These are phyloP conservation scores for Acleris holmiana DNA, from an alignment of 2,888 invertebrate species.

Conservation along the genomic window DNA sequence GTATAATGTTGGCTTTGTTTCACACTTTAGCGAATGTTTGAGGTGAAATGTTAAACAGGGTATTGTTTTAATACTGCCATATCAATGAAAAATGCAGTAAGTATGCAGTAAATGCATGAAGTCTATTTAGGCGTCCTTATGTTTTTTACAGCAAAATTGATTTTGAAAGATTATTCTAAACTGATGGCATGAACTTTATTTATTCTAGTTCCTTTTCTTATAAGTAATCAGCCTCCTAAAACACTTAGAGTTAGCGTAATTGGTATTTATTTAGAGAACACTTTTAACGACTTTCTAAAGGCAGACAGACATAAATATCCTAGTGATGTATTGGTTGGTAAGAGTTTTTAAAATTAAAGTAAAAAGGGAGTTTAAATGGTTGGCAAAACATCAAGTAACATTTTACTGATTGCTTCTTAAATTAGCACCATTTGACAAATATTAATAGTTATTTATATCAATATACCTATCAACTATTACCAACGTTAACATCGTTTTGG, in stretches of 20 bases:
- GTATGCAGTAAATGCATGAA: no score
- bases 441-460: no score
- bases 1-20: background rate
- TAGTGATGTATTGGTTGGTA: conserved; percentile 18
- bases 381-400: conserved; percentile 4
- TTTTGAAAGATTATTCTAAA: no score
- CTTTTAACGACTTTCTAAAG: conserved; percentile 15
- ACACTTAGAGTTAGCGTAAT: background rate
- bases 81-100: no score
- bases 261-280: conserved; percentile 4
- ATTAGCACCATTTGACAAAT: background rate
- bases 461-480: no score
- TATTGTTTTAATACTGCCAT: background rate
- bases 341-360: conserved; percentile 30
- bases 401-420: conserved; percentile 15
- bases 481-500: no score
- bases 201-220: no score
- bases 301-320: conserved; percentile 23
- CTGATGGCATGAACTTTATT: no score
- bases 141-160: no score
- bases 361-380: conserved; percentile 18
- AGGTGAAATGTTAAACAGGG: background rate
- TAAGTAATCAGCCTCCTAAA: no score
- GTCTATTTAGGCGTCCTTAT: no score
- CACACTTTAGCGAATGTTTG: background rate